Evolutionary conservation across 2,888 invertebrate species (phyloP), one percentile per base, ranked within the genome.

Genomic region (Calliopum simillimum): DNA sequence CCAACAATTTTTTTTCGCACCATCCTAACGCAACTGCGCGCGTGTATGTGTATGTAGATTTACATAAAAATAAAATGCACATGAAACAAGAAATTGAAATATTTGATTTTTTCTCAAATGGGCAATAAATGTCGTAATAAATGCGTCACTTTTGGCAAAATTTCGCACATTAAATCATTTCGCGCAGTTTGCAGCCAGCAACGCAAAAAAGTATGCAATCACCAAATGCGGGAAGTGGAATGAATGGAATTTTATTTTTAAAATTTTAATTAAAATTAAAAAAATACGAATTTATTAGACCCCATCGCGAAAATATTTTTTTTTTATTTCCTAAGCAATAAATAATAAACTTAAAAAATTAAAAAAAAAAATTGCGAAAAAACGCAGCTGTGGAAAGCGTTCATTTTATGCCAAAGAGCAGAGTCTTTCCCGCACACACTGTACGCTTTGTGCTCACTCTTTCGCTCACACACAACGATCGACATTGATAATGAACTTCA

Each of bases 401-500:
- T 8, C n/a, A 51, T n/a, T 3, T 4, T 8, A 51, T 21, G 16
- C 53, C 19, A 53, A 53, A 14, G 12, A 16, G 59, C 19, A 33
- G 33, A 33, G 8, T 8, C 5, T 33, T 33, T 33, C 8, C 33
- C 33, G 5, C 33, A 2, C 33, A 8, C 33, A 8, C 33, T 33
- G 1, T 8, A 8, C 33, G 33, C 8, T 33, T 33, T 8, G 5
- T 33, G 5, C 33, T 33, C 33, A 33, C 33, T 33, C 33, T 33
- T 8, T 33, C 55, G 4, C 19, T 47, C 47, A 56, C 61, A 41
- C 68, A 46, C 68, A 64, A 53, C 63, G 56, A 62, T 63, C 51
- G 71, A 53, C 71, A 71, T 64, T 68, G 71, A 71, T 71, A 63
- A 68, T 71, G 71, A 71, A 71, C 71, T 71, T 71, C 56, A 55